Evolutionary conservation across 2,113 vertebrate genomes (phyloP), one percentile per base, ranked within the genome.

Genomic region (Tichodroma muraria): DNA sequence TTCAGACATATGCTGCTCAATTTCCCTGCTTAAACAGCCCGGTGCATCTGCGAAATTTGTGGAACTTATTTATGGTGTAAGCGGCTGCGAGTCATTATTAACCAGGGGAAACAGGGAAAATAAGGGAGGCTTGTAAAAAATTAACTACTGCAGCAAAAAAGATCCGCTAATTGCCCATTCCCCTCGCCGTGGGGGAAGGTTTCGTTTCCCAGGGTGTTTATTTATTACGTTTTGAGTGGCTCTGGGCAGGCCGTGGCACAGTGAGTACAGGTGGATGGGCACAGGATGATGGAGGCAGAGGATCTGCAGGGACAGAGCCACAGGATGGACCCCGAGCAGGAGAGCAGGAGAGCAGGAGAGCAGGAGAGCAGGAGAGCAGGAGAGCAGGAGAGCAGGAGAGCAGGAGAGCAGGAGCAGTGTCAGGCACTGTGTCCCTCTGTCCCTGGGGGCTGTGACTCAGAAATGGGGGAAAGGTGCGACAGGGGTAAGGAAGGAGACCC

Each of bases 1-100:
- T 98, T 97, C 97, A 98, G 98, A 97, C 97, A 97, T 97, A 98
- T 97, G 97, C 97, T 96, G 97, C 97, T 98, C 96, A 96, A 95
- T 97, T 98, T 97, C 97, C 97, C 95, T 87, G 93, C 97, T 97
- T 88, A 94, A 97, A 96, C 90, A 96, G 97, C 96, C 96, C 68
- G 82, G 95, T 95, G 97, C 94, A 93, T 96, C 97, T 97, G 97
- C 75, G 95, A 98, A 95, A 95, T 95, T 80, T 65, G 80, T 94
- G 96, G 52, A 54, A 94, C 96, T 97, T 98, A 95, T 96, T 97
- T 95, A 97, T 72, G 87, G 97, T 21, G 68, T 47, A 77, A 85
- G 95, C 68, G 89, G 96, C 96, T 88, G 94, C 84, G 88, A 59
- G 54, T 82, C 53, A n/a, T 91, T 85, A 89, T 95, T 84, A 92